phyloP scores from a whole-genome alignment of 2,113 vertebrate genomes.

The Suncus etruscus region DNA sequence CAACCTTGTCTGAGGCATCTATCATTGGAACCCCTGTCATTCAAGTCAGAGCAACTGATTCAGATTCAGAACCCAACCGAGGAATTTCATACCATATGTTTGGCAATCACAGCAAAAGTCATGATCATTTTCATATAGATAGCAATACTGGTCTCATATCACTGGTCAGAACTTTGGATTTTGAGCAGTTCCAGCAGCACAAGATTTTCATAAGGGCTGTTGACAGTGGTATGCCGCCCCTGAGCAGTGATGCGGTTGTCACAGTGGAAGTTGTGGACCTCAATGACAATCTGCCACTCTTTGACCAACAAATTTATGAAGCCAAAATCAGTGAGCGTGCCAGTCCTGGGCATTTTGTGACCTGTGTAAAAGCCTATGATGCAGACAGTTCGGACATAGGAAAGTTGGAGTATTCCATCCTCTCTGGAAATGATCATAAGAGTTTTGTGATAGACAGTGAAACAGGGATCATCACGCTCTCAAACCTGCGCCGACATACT shows the following conservation, averaged over 20 bases:
- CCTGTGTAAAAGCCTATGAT: conserved; percentile 94
- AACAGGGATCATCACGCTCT: conserved; percentile 92
- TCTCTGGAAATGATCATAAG: conserved; percentile 95
- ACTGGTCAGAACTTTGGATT: conserved; percentile 91
- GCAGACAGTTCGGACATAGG: conserved; percentile 92
- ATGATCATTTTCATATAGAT: conserved; percentile 93
- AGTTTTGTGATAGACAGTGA: conserved; percentile 93
- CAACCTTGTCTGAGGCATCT: conserved; percentile 94
- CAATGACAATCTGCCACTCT: conserved; percentile 95
- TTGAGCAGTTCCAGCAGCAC: conserved; percentile 91
- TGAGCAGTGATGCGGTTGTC: conserved; percentile 91
- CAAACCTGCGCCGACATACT: conserved; percentile 90
- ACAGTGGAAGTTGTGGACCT: conserved; percentile 93
- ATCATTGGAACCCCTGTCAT: conserved; percentile 92
- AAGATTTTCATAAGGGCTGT: conserved; percentile 91
- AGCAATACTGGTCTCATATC: conserved; percentile 92
- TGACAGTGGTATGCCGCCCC: conserved; percentile 94
- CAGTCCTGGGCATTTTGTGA: conserved; percentile 94
- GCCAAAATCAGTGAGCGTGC: conserved; percentile 93
- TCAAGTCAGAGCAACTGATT: conserved; percentile 92
- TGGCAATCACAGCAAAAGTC: conserved; percentile 89
- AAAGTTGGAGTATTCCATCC: conserved; percentile 93
- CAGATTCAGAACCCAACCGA: conserved; percentile 93
- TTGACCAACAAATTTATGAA: conserved; percentile 92
- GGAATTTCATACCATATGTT: conserved; percentile 93